Conservation (phyloP, 2,797 vertebrate species). For the Anguilla megastoma region DNA sequence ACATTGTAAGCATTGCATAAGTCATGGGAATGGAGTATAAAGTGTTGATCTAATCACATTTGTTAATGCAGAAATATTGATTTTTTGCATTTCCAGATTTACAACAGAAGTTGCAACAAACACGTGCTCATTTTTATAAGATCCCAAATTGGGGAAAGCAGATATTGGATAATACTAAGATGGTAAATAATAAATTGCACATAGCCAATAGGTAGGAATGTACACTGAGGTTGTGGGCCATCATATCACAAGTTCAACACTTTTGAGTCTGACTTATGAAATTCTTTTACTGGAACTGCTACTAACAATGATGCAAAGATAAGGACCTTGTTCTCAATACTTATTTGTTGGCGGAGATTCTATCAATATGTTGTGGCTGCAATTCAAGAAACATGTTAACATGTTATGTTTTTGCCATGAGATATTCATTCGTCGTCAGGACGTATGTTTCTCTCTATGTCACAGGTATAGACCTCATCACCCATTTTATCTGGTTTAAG, state of each 20-base stretch:
- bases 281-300: too few relatives aligned
- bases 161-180: too few relatives aligned
- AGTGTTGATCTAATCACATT: too few relatives aligned
- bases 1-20: not conserved
- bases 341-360: not conserved
- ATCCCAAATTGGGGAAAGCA: not conserved
- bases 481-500: too few relatives aligned
- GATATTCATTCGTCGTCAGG: not conserved
- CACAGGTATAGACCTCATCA: too few relatives aligned
- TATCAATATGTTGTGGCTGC: not conserved
- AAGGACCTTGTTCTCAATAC: not conserved
- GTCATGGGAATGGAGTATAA: too few relatives aligned
- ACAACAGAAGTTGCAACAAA: not conserved
- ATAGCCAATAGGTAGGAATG: too few relatives aligned
- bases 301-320: not conserved
- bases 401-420: not conserved
- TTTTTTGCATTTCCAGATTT: not conserved
- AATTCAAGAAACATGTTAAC: not conserved
- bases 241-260: too few relatives aligned
- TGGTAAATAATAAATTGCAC: too few relatives aligned
- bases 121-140: not conserved
- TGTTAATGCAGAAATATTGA: not conserved
- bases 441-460: not conserved
- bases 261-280: too few relatives aligned
- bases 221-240: too few relatives aligned